Evolutionary conservation across 2,797 vertebrate species (phyloP).

Genomic region (Etheostoma perlongum): DNA sequence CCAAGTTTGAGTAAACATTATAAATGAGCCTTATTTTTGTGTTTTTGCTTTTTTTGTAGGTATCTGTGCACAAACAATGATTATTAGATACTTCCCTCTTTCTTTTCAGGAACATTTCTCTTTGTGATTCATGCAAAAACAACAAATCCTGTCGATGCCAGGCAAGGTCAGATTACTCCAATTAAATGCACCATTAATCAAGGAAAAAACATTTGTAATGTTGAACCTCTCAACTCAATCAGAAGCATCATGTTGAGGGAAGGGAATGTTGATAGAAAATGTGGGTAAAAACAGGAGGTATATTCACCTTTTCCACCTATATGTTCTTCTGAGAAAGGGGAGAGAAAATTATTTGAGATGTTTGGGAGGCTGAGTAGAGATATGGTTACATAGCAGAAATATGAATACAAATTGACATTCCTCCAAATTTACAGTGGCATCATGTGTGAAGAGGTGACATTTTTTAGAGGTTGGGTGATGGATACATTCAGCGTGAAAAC

Average conservation of each 20-base stretch:
- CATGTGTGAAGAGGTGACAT: slow-evolving; percentile 65
- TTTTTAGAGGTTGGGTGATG: slow-evolving; percentile 57
- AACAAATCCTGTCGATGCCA: slow-evolving; percentile 14
- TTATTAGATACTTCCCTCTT: background rate
- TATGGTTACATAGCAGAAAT: slow-evolving; percentile 44
- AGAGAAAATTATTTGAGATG: background rate
- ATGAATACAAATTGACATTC: slow-evolving; percentile 66
- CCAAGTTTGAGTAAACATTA: slow-evolving; percentile 11
- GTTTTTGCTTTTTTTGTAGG: background rate
- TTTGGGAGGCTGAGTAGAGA: slow-evolving; percentile 15
- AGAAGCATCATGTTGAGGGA: background rate
- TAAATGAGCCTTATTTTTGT: background rate
- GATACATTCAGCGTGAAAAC: slow-evolving; percentile 61
- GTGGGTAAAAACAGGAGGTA: slow-evolving; percentile 6
- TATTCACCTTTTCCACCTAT: slow-evolving; percentile 19
- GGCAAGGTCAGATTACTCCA: slow-evolving; percentile 31
- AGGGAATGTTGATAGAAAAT: slow-evolving; percentile 11
- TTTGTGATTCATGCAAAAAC: slow-evolving; percentile 32
- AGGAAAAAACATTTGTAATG: slow-evolving; percentile 28
- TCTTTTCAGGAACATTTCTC: slow-evolving; percentile 23
- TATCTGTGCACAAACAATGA: slow-evolving; percentile 14
- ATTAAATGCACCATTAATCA: slow-evolving; percentile 38
- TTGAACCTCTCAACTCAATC: slow-evolving; percentile 17
- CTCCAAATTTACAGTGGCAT: slow-evolving; percentile 57
- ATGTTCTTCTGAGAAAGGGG: slow-evolving; percentile 7